phyloP scores from a whole-genome alignment of 2,797 vertebrate species.

The Sciaenops ocellatus region DNA sequence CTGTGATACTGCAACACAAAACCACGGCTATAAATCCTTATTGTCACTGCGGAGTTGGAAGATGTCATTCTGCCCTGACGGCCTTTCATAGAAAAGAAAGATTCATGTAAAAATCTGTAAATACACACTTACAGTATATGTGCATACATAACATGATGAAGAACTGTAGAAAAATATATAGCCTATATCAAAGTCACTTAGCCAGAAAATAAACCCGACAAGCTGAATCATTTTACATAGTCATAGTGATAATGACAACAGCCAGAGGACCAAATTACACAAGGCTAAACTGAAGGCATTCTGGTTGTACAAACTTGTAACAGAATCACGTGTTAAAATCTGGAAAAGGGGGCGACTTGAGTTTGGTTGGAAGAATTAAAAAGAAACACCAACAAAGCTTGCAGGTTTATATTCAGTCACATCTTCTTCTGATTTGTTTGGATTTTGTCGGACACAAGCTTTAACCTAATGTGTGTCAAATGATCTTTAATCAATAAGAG shows the following conservation, averaged over 20 bases:
- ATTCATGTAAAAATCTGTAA: slow-evolving; percentile 51
- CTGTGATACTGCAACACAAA: slow-evolving; percentile 48
- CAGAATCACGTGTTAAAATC: slow-evolving; percentile 48
- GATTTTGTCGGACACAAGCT: slow-evolving; percentile 1
- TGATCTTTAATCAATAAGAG: slow-evolving; percentile 20
- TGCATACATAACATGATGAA: slow-evolving; percentile 56
- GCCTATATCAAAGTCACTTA: slow-evolving; percentile 69
- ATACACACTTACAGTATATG: slow-evolving; percentile 40
- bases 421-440: slow-evolving; percentile 14
- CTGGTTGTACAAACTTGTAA: slow-evolving; percentile 68
- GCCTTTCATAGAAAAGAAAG: slow-evolving; percentile 66
- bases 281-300: slow-evolving; percentile 80
- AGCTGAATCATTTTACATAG: slow-evolving; percentile 61
- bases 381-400: background rate
- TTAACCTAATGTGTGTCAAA: slow-evolving; percentile 2
- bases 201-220: slow-evolving; percentile 69
- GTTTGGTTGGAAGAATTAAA: slow-evolving; percentile 22
- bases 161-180: slow-evolving; percentile 81
- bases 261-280: slow-evolving; percentile 70
- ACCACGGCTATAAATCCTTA: slow-evolving; percentile 41
- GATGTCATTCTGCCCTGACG: slow-evolving; percentile 56
- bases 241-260: slow-evolving; percentile 51
- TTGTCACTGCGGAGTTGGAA: slow-evolving; percentile 61
- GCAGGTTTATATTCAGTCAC: slow-evolving; percentile 34
- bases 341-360: slow-evolving; percentile 50